These are phyloP conservation scores for Apodemus speciosus DNA, from an alignment of 2,113 vertebrate species.

Conservation along the genomic window DNA sequence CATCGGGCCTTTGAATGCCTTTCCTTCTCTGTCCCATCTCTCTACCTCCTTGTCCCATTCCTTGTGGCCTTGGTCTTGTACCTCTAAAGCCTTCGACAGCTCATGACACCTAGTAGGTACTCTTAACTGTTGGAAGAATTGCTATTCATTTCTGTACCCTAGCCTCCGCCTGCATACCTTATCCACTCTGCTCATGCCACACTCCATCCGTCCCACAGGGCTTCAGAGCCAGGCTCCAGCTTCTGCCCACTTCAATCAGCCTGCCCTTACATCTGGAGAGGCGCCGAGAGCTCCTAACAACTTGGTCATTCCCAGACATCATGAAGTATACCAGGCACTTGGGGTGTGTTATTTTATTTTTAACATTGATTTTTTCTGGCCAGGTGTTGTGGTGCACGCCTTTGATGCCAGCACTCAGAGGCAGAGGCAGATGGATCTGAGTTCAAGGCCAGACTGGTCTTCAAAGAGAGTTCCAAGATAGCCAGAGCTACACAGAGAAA, in stretches of 20 bases:
- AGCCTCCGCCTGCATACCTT: neutral
- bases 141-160: neutral
- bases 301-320: neutral
- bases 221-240: neutral
- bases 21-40: fast-evolving
- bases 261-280: neutral
- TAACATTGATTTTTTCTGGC: neutral
- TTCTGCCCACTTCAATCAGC: neutral
- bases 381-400: neutral
- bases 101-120: neutral
- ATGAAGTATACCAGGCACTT: neutral
- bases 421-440: neutral
- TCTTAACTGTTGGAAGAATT: neutral
- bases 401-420: neutral
- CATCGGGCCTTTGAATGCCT: too few species aligned
- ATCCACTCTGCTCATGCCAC: neutral
- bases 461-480: neutral
- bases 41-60: neutral
- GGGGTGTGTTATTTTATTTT: neutral
- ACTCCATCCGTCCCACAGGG: neutral
- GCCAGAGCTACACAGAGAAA: neutral
- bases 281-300: neutral
- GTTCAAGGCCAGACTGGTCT: neutral
- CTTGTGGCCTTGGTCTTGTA: neutral
- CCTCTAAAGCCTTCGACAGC: neutral